Percentiles rank a stretch among this genome's conserved stretches.
Conservation (phyloP, 2,888 invertebrate genomes). For the Drosophila diplacantha region DNA sequence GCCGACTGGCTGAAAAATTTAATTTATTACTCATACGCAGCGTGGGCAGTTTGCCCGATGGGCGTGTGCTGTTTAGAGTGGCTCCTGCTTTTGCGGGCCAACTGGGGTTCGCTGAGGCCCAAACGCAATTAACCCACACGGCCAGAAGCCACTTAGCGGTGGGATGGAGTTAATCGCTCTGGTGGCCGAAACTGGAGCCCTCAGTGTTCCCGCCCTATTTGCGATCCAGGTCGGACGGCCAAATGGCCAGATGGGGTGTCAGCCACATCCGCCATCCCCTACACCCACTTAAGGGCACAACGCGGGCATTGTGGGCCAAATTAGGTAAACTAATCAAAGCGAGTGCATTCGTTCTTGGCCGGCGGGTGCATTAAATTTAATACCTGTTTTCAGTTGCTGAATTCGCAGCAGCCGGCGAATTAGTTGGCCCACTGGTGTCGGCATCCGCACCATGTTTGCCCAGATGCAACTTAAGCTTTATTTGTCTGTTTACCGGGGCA, state of each 20-base stretch:
- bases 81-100: constrained; percentile 10
- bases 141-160: constrained; percentile 38
- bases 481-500: constrained; percentile 45
- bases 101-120: constrained; percentile 43
- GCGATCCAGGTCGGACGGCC: constrained; percentile 1
- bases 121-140: constrained; percentile 60
- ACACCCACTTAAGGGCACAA: constrained; percentile 43
- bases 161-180: constrained; percentile 24
- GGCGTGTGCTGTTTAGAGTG: constrained; percentile 16
- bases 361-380: constrained; percentile 27
- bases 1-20: constrained; percentile 45
- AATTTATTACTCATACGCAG: constrained; percentile 51
- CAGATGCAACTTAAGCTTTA: constrained; percentile 59
- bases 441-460: constrained; percentile 23
- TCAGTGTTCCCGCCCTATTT: constrained; percentile 1
- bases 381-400: constrained; percentile 18
- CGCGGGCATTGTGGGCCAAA: constrained; percentile 21
- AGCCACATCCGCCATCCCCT: constrained; percentile 1
- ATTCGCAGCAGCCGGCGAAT: constrained; percentile 9
- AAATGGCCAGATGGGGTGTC: constrained; percentile 1
- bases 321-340: constrained; percentile 45
- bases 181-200: constrained; percentile 7
- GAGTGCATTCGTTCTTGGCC: constrained; percentile 35
- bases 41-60: constrained; percentile 9
- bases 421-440: constrained; percentile 10